Conservation (phyloP, 2,888 invertebrate genomes). For the Epirrhoe tristata region DNA sequence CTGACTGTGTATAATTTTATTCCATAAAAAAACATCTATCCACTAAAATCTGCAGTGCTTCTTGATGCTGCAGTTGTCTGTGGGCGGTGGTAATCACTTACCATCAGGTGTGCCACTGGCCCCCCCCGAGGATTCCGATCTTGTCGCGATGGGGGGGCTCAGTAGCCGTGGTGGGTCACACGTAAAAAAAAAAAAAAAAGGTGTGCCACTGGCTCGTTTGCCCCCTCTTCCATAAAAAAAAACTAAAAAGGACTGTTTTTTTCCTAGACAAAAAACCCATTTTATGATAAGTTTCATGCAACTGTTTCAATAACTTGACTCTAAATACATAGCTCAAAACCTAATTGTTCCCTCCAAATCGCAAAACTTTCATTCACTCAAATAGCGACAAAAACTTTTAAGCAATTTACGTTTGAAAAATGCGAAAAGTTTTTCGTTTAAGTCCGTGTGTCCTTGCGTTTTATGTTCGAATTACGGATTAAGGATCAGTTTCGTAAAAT, state of each 20-base stretch:
- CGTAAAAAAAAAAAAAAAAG: no score
- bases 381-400: constrained; percentile 53
- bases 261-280: background rate
- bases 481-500: constrained; percentile 1
- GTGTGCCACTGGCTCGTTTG: no score
- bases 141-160: no score
- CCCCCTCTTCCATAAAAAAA: no score
- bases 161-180: no score
- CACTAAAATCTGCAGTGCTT: no score
- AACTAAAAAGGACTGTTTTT: background rate
- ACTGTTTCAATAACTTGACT: background rate
- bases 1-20: no score
- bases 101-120: no score
- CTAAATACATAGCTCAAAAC: constrained; percentile 5
- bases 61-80: no score
- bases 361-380: constrained; percentile 26
- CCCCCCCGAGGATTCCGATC: no score
- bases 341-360: constrained; percentile 19
- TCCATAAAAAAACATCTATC: no score
- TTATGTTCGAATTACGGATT: constrained; percentile 66
- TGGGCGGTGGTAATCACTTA: no score
- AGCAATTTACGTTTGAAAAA: constrained; percentile 68
- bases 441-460: constrained; percentile 60
- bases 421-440: constrained; percentile 71
- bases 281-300: background rate